A percentile compares a stretch with the other conserved stretches of the same genome.
Conservation (phyloP, 2,888 invertebrate genomes). For the Rotaria macrura region DNA sequence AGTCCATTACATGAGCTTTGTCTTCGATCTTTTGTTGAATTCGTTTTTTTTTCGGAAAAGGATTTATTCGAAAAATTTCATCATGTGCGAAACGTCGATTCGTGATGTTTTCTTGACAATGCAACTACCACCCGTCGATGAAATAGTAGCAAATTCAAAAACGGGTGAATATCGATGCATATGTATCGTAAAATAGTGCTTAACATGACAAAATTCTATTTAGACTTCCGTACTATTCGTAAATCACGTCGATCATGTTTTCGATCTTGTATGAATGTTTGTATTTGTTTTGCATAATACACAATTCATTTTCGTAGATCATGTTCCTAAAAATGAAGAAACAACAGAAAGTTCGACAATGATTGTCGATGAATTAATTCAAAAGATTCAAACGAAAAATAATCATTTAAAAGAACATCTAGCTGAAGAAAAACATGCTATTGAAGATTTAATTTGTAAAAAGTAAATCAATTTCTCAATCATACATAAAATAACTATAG, state of each 20-base stretch:
- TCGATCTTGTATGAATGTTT: background rate
- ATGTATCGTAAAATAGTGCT: background rate
- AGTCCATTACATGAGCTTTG: background rate
- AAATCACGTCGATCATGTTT: constrained; percentile 3
- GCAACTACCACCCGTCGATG: background rate
- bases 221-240: background rate
- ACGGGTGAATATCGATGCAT: background rate
- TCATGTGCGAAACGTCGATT: background rate
- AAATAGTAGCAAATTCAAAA: background rate
- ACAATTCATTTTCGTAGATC: background rate
- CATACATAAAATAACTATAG: background rate
- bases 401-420: background rate
- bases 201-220: background rate
- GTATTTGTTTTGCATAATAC: background rate
- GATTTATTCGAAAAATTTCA: background rate
- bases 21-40: background rate
- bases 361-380: background rate
- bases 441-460: background rate
- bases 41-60: background rate
- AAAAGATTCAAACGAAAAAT: background rate
- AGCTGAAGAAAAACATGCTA: background rate
- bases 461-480: background rate
- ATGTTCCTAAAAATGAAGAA: background rate
- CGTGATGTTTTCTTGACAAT: background rate
- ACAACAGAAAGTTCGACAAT: background rate